A percentile compares a stretch with the other conserved stretches of the same genome.
Evolutionary conservation across 2,797 vertebrate species (phyloP).

Genomic region (Melanotaenia trifasciata): DNA sequence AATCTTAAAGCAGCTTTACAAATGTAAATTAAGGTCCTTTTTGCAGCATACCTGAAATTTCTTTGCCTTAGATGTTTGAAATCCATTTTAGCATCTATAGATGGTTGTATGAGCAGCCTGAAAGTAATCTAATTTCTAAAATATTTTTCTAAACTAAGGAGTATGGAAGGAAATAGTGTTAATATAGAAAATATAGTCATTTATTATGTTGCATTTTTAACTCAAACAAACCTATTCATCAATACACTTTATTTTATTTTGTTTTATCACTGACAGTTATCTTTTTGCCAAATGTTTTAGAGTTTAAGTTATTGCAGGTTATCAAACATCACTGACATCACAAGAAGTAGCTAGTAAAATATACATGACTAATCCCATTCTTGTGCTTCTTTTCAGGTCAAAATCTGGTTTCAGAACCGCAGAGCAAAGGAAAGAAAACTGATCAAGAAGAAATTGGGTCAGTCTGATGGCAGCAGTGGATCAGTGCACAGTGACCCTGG

Average conservation of each 20-base stretch:
- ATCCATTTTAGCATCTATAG: too few relatives aligned
- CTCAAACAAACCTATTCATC: too few relatives aligned
- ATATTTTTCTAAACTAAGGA: too few relatives aligned
- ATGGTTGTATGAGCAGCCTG: too few relatives aligned
- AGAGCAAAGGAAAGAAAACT: constrained; percentile 94
- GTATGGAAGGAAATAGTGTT: too few relatives aligned
- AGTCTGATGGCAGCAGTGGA: constrained; percentile 90
- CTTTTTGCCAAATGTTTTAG: neutral
- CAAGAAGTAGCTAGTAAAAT: neutral
- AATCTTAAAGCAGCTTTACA: constrained; percentile 72
- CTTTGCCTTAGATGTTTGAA: neutral
- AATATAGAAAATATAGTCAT: too few relatives aligned
- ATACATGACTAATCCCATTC: neutral
- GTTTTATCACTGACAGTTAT: too few relatives aligned
- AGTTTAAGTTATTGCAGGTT: too few relatives aligned
- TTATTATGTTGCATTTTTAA: too few relatives aligned
- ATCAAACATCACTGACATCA: neutral
- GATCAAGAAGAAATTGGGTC: constrained; percentile 94
- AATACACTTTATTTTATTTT: too few relatives aligned
- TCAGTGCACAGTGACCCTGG: constrained; percentile 93
- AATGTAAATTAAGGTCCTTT: constrained; percentile 83
- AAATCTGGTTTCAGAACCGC: constrained; percentile 98
- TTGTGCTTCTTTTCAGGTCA: constrained; percentile 83
- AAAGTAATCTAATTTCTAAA: too few relatives aligned
- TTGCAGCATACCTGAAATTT: constrained; percentile 61